Conservation (phyloP, 2,888 invertebrate species). For the Anagyrus pseudococci region DNA sequence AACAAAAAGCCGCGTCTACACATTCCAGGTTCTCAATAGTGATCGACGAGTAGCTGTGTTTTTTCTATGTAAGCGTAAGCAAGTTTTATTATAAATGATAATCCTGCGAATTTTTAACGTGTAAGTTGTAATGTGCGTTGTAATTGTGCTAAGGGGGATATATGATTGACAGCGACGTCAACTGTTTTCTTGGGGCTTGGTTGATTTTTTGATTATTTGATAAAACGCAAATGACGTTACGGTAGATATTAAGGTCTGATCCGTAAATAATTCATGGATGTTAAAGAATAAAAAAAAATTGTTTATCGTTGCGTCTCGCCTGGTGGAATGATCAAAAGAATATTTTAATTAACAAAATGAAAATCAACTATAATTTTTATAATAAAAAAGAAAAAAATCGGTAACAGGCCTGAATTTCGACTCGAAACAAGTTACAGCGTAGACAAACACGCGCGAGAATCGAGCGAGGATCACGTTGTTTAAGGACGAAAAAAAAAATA, state of each 20-base stretch:
- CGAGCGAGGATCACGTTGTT: conserved; percentile 8
- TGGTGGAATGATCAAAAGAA: conserved; percentile 5
- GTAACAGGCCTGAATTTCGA: conserved; percentile 8
- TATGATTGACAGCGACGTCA: background rate
- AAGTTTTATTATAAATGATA: conserved; percentile 22
- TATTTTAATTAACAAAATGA: conserved; percentile 31
- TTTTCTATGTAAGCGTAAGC: conserved; percentile 37
- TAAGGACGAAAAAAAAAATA: too few species aligned
- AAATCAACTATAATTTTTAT: conserved; percentile 28
- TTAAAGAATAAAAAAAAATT: too few species aligned
- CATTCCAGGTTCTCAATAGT: conserved; percentile 38
- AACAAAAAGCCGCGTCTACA: conserved; percentile 22
- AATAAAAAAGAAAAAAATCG: conserved; percentile 14
- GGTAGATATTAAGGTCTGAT: too few species aligned
- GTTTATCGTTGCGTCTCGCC: conserved; percentile 14
- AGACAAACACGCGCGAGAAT: conserved; percentile 4
- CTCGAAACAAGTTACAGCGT: background rate
- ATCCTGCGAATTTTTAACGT: conserved; percentile 30
- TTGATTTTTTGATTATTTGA: background rate
- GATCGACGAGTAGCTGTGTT: conserved; percentile 41
- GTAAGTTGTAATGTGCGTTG: conserved; percentile 12
- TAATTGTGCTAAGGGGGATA: conserved; percentile 7
- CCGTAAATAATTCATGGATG: too few species aligned
- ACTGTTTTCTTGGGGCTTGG: conserved; percentile 7
- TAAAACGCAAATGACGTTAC: too few species aligned